phyloP scores from a whole-genome alignment of 2,797 vertebrate genomes.

The Cryptoblepharus egeriae region DNA sequence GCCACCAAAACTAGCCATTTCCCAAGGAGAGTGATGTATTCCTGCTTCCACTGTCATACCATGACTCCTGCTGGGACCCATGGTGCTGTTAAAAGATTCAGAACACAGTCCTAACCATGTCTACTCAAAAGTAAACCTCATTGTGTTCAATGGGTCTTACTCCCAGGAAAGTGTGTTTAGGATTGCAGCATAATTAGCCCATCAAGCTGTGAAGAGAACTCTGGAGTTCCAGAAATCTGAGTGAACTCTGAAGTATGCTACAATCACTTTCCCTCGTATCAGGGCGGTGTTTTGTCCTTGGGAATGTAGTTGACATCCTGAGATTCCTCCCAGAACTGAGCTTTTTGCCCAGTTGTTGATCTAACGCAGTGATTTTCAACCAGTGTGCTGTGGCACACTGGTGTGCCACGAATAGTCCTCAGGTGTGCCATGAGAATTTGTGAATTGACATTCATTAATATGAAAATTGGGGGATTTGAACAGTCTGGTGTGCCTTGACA shows the following conservation, averaged over 20 bases:
- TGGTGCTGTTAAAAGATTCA: neutral
- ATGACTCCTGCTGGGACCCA: accelerated
- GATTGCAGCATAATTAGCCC: neutral
- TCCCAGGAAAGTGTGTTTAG: too few species aligned
- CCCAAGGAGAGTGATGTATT: neutral
- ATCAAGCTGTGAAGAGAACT: neutral
- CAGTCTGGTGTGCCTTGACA: too few species aligned
- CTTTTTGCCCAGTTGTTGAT: accelerated
- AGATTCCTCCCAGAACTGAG: neutral
- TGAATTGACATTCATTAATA: too few species aligned
- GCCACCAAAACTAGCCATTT: neutral
- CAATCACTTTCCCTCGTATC: neutral
- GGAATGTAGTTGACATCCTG: accelerated
- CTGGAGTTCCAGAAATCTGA: neutral
- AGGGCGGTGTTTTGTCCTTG: neutral
- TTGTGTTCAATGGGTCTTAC: too few species aligned
- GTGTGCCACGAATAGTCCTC: too few species aligned
- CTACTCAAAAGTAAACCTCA: too few species aligned
- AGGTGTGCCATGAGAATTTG: too few species aligned
- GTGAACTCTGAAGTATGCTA: neutral
- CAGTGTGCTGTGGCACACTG: too few species aligned
- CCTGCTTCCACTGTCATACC: neutral
- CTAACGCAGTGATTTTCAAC: too few species aligned
- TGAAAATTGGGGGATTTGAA: too few species aligned
- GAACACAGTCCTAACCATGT: too few species aligned